Base-by-base conservation (phyloP, 2,888 invertebrate genomes). In the Hemicrepidius hirtus region DNA sequence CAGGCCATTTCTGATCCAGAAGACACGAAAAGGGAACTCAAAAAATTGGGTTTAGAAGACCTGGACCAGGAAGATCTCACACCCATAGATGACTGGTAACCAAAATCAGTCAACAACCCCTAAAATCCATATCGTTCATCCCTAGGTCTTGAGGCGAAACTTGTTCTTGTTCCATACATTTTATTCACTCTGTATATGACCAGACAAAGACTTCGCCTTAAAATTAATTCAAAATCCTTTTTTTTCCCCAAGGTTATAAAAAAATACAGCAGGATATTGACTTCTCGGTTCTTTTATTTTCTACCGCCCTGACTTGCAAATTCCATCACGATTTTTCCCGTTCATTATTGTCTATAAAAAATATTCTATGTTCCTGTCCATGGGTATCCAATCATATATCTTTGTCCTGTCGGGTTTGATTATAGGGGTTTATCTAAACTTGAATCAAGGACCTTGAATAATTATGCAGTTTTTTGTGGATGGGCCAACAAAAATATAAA, bases 191-290 rank as follows among this genome's bases (percentile, higher is more conserved):
- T n/a, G n/a, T n/a, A n/a, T n/a, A n/a, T n/a, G n/a, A n/a, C n/a
- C n/a, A n/a, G n/a, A 24, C 24, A 24, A 24, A 24, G 24, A 24
- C 2, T 5, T 24, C 24, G 24, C 24, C 24, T 24, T 24, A 24
- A 24, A 24, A 24, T 5, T 24, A 5, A 24, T 24, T 24, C n/a
- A n/a, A n/a, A n/a, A 24, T 2, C 24, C 5, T 24, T 2, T 24
- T 24, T 5, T 24, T 24, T 24, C 24, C 1, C 18, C 46, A 46
- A 46, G 46, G 46, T 16, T 13, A 13, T 46, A 46, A 46, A 46
- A n/a, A 46, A 46, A 32, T 53, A 7, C 53, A 53, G 5, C 53
- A 28, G 32, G 53, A 53, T 53, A 53, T 53, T 28, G 53, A 53
- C 53, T 28, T 13, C 13, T 53, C 28, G 21, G 13, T 28, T 28